Percentiles rank a stretch among this genome's conserved stretches.
Evolutionary conservation across 2,888 invertebrate species (phyloP).

Genomic region (Chromoteleia sp.): DNA sequence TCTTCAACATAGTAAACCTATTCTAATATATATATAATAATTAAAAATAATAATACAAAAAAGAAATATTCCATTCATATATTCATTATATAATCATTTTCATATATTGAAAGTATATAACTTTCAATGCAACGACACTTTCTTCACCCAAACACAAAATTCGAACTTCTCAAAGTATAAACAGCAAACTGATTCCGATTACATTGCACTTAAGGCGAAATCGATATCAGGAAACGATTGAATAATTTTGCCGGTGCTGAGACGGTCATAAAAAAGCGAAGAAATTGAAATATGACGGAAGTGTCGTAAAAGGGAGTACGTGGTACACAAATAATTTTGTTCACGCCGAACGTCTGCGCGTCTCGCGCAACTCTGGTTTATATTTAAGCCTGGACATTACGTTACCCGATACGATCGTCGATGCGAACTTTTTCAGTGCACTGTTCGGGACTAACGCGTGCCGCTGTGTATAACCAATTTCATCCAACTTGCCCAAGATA

Average conservation of each 20-base stretch:
- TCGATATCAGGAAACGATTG: slow-evolving; percentile 35
- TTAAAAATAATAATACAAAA: no score
- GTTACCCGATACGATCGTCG: not conserved
- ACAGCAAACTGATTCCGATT: slow-evolving; percentile 16
- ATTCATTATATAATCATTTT: no score
- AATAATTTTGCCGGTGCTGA: slow-evolving; percentile 30
- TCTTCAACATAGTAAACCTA: no score
- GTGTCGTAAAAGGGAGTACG: slow-evolving; percentile 27
- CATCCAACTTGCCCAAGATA: slow-evolving; percentile 9
- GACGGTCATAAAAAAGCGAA: slow-evolving; percentile 13
- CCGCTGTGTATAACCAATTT: slow-evolving; percentile 40
- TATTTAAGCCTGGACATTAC: not conserved
- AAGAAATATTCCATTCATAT: no score
- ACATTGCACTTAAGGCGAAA: slow-evolving; percentile 25
- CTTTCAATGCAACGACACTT: no score
- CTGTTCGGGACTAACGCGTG: slow-evolving; percentile 34
- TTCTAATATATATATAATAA: no score
- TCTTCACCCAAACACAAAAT: no score
- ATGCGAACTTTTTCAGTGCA: slow-evolving; percentile 27
- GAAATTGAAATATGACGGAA: slow-evolving; percentile 47
- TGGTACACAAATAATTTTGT: slow-evolving; percentile 19
- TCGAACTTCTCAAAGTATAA: not conserved
- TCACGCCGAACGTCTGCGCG: slow-evolving; percentile 1
- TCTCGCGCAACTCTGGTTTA: slow-evolving; percentile 3
- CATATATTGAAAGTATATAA: no score